Base-by-base conservation (phyloP, 2,797 vertebrate genomes). In the Darevskia mixta region DNA sequence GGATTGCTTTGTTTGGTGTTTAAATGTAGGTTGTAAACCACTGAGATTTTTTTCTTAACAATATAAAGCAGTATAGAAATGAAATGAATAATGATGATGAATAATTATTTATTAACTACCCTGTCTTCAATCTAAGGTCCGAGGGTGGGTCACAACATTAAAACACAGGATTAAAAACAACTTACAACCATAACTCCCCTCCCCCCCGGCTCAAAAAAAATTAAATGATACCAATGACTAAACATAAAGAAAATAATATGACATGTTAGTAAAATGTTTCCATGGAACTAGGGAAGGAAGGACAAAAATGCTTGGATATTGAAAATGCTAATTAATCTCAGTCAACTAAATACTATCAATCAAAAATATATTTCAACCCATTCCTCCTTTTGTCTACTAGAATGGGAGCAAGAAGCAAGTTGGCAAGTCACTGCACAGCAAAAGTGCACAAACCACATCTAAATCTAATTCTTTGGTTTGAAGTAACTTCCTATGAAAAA, bases 271-370 rank as follows among this genome's bases (percentile, higher is more conserved):
- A 38, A 75, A 75, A 75, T 6, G 49, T 41, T 85, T 20, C 35
- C 20, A 64, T 85, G 38, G 8, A 85, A 43, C 15, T 76, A 25
- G 25, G 35, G 11, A 85, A 58, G 3, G n/a, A 61, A n/a, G 32
- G n/a, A 64, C 41, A 64, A 41, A 7, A 86, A 80, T 84, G 66
- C 45, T 83, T 72, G 35, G 82, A 80, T 85, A 45, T 85, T 17
- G 5, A 66, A 87, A 82, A 90, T 82, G 13, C 29, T 58, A 88
- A 66, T 49, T 79, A n/a, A 43, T n/a, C 43, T 38, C 29, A 55
- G n/a, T 13, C 58, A 58, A 85, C 45, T 69, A 66, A 49, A 64
- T 71, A 55, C 49, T 55, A 85, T 38, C 49, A 61, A 29, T 45
- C 25, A 79, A 32, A 45, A 41, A 55, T 75, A 73, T 72, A 18